Evolutionary conservation across 2,113 vertebrate genomes (phyloP).

Genomic region (Sturnus vulgaris): DNA sequence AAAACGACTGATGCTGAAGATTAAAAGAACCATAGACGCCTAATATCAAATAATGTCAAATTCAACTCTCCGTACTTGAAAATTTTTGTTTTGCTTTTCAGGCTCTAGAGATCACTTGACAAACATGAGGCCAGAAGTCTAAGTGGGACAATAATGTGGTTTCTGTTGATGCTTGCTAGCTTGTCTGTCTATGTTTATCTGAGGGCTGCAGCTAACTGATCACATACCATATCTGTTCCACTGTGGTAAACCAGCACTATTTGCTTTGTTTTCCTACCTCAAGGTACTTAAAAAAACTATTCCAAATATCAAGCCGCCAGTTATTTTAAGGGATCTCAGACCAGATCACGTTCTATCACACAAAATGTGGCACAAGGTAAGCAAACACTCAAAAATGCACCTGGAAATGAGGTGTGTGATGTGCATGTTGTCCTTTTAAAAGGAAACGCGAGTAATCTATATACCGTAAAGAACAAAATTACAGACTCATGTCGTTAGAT

Average conservation of each 20-base stretch:
- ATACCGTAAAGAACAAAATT: background rate
- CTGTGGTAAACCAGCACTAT: conserved; percentile 77
- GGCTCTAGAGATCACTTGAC: conserved; percentile 61
- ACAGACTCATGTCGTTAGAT: background rate
- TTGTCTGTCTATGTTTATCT: conserved; percentile 80
- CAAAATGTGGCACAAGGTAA: background rate
- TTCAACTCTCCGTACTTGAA: conserved; percentile 51
- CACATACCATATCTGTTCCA: conserved; percentile 84
- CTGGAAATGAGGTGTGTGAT: background rate
- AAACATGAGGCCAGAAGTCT: conserved; percentile 73
- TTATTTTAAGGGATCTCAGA: conserved; percentile 45
- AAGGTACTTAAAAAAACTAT: conserved; percentile 81
- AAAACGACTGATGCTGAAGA: conserved; percentile 60
- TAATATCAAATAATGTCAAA: conserved; percentile 39
- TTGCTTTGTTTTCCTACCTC: conserved; percentile 74
- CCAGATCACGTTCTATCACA: background rate
- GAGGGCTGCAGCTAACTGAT: conserved; percentile 83
- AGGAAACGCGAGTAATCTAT: background rate
- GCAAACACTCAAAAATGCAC: background rate
- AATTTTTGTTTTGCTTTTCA: conserved; percentile 57
- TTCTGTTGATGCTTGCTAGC: conserved; percentile 71
- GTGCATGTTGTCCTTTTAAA: fast-evolving
- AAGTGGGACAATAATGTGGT: conserved; percentile 76
- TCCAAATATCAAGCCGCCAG: conserved; percentile 73
- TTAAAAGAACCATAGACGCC: conserved; percentile 40